Percentiles rank a stretch among this genome's conserved stretches.
These are phyloP conservation scores for Hirtodrosophila histrioides DNA, from an alignment of 2,888 invertebrate species.

Conservation along the genomic window DNA sequence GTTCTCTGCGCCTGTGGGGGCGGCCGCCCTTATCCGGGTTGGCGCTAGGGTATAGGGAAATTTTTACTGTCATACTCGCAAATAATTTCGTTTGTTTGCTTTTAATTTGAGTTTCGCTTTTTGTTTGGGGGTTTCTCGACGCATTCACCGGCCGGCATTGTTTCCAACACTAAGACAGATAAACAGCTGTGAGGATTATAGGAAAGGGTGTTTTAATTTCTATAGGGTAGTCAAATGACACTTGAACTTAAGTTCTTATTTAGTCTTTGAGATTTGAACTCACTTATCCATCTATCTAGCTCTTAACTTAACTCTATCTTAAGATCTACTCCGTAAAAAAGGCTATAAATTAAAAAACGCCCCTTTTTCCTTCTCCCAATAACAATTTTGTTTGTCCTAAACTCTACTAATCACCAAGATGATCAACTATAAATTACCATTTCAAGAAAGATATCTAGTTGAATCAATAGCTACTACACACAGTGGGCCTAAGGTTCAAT, in stretches of 20 bases:
- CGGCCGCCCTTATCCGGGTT: background rate
- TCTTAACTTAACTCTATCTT: background rate
- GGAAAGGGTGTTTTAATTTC: no score
- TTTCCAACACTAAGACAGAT: background rate
- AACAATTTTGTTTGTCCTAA: background rate
- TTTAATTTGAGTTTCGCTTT: conserved; percentile 37
- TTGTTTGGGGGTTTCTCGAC: conserved; percentile 1
- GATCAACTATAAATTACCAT: conserved; percentile 42
- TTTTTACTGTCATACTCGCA: conserved; percentile 34
- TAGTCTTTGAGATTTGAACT: no score
- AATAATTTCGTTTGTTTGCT: conserved; percentile 47
- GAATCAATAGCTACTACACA: conserved; percentile 25
- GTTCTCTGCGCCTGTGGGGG: background rate
- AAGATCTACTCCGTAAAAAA: background rate
- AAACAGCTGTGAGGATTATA: no score
- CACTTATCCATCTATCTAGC: no score
- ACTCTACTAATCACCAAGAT: conserved; percentile 1
- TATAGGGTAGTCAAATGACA: no score
- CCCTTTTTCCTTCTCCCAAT: conserved; percentile 10
- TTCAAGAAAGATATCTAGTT: conserved; percentile 19
- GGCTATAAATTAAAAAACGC: conserved; percentile 10
- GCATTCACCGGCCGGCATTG: conserved; percentile 52
- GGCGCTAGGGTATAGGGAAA: background rate
- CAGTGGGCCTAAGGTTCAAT: background rate
- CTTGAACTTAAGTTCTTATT: no score